Percentiles rank a stretch among this genome's conserved stretches.
Conservation (phyloP, 2,113 vertebrate genomes). For the Choloepus hoffmanni region DNA sequence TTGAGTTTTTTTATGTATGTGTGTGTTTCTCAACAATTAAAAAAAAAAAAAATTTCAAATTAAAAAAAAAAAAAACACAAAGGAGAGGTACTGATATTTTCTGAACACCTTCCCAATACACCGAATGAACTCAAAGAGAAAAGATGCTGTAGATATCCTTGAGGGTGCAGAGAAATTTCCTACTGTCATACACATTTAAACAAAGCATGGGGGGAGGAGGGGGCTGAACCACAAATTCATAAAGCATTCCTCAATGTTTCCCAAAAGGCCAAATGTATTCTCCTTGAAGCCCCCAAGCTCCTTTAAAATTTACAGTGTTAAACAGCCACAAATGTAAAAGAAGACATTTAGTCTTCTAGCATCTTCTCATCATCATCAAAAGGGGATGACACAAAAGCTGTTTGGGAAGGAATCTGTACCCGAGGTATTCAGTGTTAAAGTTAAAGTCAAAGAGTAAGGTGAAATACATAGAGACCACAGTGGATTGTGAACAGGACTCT, state of each 20-base stretch:
- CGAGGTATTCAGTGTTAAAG: neutral
- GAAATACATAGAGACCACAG: neutral
- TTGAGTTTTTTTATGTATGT: too few relatives aligned
- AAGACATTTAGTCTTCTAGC: neutral
- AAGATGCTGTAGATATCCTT: neutral
- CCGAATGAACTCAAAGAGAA: neutral
- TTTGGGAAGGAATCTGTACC: neutral
- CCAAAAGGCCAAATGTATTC: neutral
- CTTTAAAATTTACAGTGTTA: neutral
- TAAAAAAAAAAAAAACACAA: neutral
- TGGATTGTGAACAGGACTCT: neutral
- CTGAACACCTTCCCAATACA: neutral
- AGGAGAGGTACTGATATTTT: neutral
- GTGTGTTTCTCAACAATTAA: too few relatives aligned
- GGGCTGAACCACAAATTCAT: neutral
- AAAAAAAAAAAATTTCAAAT: too few relatives aligned
- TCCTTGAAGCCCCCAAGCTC: neutral
- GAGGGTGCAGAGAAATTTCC: neutral
- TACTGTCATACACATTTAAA: neutral
- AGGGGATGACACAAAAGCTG: neutral
- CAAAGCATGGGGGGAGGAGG: too few relatives aligned
- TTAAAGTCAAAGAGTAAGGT: neutral
- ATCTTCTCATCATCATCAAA: neutral
- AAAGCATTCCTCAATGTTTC: neutral
- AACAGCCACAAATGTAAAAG: neutral